phyloP scores from a whole-genome alignment of 1,140 invertebrate genomes.

The Uloborus diversus region DNA sequence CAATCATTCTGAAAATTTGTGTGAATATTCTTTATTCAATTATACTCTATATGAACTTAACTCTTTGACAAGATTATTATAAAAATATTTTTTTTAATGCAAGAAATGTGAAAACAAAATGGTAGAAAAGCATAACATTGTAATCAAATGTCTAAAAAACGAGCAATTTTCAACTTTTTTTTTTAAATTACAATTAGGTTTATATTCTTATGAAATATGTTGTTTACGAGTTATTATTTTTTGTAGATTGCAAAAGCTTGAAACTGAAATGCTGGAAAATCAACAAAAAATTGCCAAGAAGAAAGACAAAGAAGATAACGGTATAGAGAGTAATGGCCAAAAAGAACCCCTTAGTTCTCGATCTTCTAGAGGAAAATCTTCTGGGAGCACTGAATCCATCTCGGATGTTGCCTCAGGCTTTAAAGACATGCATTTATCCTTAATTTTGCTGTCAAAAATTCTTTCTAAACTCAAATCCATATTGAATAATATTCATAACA shows the following conservation, averaged over 20 bases:
- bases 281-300: background rate
- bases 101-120: no score
- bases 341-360: background rate
- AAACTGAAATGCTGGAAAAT: background rate
- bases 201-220: no score
- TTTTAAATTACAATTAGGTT: no score
- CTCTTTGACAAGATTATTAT: no score
- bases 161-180: no score
- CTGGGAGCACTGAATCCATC: background rate
- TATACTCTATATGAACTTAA: no score
- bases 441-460: constrained; percentile 12
- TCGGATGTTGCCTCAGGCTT: background rate
- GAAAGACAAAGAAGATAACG: background rate
- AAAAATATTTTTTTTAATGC: no score
- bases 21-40: no score
- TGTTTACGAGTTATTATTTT: background rate
- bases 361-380: background rate
- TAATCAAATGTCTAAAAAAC: no score
- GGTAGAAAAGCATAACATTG: no score
- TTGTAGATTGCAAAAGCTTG: constrained; percentile 7
- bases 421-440: constrained; percentile 25
- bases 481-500: constrained; percentile 16
- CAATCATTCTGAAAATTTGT: no score
- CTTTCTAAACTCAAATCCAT: constrained; percentile 6
- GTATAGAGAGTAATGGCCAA: background rate